Base-by-base conservation (phyloP, 2,113 vertebrate genomes). In the Pterocles burchelli region DNA sequence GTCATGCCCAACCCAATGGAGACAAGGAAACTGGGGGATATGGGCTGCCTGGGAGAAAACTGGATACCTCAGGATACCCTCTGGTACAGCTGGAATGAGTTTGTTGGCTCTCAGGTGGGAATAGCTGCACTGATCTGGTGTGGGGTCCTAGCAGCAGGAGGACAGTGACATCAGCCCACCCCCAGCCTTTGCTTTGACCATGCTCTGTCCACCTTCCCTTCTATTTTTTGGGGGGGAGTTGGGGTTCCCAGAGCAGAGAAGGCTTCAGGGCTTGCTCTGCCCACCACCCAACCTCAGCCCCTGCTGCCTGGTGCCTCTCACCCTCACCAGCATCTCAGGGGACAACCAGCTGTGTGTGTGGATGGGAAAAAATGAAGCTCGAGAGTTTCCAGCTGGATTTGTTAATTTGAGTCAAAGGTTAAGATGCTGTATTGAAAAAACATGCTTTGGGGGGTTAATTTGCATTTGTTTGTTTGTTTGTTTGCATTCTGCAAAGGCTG, bases 401-500 rank as follows among this genome's bases (percentile, higher is more conserved):
- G 65, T 93, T 94, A 80, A 95, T 95, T 93, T 94, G 91, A 94
- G 88, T 43, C 94, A 91, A 93, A 88, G 85, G 90, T 88, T 81
- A 86, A 89, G 86, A 66, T 2, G 13, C 41, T 8, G 63, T 36
- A 21, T 77, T 85, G 94, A 51, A 89, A 93, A 83, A 83, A 61
- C 54, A 11, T 9, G 58, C 28, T 65, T 82, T 74, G 73, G 5
- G 8, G 4, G 66, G 80, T 78, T 95, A 68, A 95, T 96, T 94
- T 96, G 91, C 89, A 87, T 96, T 41, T 41, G 41, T 41, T 95
- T 95, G 96, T 95, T 95, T 96, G 88, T 95, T 97, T 94, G 90
- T 97, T 97, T 96, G 91, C 78, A 55, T 94, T 84, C 93, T 78
- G 91, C 86, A 36, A 73, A 84, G 88, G n/a, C 81, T 86, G 80